Conservation (phyloP, 2,888 invertebrate species). For the Prosapia bicincta region DNA sequence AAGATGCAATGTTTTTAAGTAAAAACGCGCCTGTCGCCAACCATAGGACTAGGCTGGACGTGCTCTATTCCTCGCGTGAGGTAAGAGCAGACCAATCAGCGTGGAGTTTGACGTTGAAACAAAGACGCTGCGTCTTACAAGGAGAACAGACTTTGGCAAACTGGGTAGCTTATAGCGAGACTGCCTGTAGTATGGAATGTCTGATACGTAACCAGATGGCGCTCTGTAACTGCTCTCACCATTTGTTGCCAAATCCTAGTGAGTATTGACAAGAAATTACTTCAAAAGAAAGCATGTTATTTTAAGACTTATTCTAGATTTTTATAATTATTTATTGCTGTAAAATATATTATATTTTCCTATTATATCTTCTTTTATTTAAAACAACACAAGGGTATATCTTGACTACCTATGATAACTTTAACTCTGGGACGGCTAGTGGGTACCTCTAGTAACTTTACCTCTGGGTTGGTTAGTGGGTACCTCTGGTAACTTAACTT, state of each 20-base stretch:
- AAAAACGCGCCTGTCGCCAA: neutral
- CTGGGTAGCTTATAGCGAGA: neutral
- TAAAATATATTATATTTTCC: too few relatives aligned
- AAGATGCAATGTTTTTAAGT: neutral
- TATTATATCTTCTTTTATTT: too few relatives aligned
- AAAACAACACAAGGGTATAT: too few relatives aligned
- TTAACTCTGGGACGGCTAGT: too few relatives aligned
- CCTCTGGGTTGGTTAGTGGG: too few relatives aligned
- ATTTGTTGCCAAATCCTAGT: neutral
- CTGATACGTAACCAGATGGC: neutral
- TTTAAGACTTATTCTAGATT: too few relatives aligned
- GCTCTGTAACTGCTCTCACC: neutral
- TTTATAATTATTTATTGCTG: too few relatives aligned
- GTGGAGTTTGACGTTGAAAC: neutral
- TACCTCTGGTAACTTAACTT: too few relatives aligned
- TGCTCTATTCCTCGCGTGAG: neutral
- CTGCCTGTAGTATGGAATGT: neutral
- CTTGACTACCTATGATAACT: too few relatives aligned
- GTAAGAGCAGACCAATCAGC: neutral
- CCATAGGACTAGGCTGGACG: neutral
- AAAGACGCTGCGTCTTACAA: neutral
- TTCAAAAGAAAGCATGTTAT: too few relatives aligned
- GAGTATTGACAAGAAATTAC: neutral
- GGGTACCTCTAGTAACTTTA: too few relatives aligned
- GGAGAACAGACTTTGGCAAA: neutral